Evolutionary conservation across 2,113 vertebrate genomes (phyloP), one percentile per base, ranked within the genome.

Genomic region (Numida meleagris): DNA sequence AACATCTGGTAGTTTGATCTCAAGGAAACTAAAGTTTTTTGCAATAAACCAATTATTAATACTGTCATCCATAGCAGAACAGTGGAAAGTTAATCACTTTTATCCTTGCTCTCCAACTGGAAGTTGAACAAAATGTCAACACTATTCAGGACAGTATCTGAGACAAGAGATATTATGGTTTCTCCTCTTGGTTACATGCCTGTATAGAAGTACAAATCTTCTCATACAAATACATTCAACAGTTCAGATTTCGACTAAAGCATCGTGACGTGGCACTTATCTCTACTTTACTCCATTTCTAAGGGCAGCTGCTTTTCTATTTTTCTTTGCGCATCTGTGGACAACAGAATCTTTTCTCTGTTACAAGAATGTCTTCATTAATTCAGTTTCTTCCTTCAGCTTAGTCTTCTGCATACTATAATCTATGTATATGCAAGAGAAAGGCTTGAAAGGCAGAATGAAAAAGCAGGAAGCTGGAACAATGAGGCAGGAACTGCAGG

Each of bases 241-340:
- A 48, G 68, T 91, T 58, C 72, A 78, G 93, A 95, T 93, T 94
- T 80, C 86, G 68, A 87, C 75, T 88, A 68, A 89, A 93, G 93
- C 91, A 91, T 75, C 81, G 18, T 94, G 92, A 95, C 17, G 81
- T 87, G 79, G 87, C 65, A 45, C 61, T 86, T 72, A 20, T 91
- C 75, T 91, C 89, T 91, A 86, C 93, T 93, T 91, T 74, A 67
- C 91, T 95, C 82, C 51, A 74, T 89, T 95, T 96, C 93, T 91
- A 94, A 93, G 89, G 93, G 89, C 95, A 97, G 95, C 96, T 97
- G 95, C 89, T 96, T 93, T 95, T 93, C 95, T 96, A 55, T 96
- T 97, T 95, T 96, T 78, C 93, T 94, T 91, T 81, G 93, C 79
- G 51, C 94, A 95, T 95, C 96, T 97, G 95, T 57, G 90, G 91